These are phyloP conservation scores for Pardosa pseudoannulata DNA, from an alignment of 2,888 invertebrate genomes.

Conservation along the genomic window DNA sequence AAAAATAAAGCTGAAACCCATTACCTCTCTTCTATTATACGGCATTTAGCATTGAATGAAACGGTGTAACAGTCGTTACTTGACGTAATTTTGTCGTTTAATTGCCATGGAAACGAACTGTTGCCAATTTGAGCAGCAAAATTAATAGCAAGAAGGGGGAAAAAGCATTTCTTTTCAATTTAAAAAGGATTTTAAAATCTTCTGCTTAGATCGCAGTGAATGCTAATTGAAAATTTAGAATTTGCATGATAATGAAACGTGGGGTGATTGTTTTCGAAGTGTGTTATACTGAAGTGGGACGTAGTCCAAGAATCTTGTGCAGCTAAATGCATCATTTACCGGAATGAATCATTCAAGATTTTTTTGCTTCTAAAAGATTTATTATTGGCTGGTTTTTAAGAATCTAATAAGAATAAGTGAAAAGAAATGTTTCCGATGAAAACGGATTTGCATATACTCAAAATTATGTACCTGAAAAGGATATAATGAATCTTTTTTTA, in stretches of 20 bases:
- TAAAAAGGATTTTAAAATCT: not conserved
- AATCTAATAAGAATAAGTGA: no score
- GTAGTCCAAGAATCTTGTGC: not conserved
- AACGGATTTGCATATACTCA: no score
- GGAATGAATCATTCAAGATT: not conserved
- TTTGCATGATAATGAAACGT: slow-evolving; percentile 50
- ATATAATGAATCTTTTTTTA: no score
- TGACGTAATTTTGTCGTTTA: slow-evolving; percentile 2
- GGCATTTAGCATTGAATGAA: not conserved
- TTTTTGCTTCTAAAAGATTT: no score
- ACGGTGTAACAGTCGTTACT: not conserved
- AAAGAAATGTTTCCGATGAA: no score
- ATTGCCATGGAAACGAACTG: slow-evolving; percentile 6
- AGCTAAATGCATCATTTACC: not conserved
- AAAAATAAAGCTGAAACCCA: not conserved
- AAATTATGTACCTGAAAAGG: no score
- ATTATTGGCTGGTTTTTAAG: no score
- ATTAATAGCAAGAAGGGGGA: not conserved
- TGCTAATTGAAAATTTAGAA: slow-evolving; percentile 32
- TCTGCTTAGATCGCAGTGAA: not conserved
- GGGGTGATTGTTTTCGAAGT: not conserved
- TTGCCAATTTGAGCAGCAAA: not conserved
- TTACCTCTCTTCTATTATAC: not conserved
- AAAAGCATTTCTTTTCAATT: not conserved
- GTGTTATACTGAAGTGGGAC: not conserved